Evolutionary conservation across 1,140 invertebrate genomes (phyloP).

Genomic region (Globodera rostochiensis): DNA sequence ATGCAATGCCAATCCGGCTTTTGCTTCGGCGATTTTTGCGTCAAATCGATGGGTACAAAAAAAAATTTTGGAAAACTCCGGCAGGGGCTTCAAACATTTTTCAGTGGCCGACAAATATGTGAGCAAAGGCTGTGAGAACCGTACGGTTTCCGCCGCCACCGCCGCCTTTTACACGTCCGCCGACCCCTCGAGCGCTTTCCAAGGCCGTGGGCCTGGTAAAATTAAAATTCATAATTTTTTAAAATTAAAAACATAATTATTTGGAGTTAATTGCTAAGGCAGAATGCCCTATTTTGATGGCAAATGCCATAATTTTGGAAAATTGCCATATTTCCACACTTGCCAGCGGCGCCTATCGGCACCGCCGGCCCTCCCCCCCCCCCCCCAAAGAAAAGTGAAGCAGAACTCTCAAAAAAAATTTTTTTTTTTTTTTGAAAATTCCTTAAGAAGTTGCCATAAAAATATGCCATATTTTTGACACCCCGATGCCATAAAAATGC

Average conservation of each 20-base stretch:
- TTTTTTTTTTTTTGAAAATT: too few species aligned
- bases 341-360: too few species aligned
- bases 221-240: neutral
- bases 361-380: too few species aligned
- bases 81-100: neutral
- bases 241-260: neutral
- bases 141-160: slow-evolving; percentile 5
- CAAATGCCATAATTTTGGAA: too few species aligned
- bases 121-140: slow-evolving; percentile 50
- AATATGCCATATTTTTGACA: too few species aligned
- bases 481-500: too few species aligned
- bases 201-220: neutral
- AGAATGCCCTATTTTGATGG: too few species aligned
- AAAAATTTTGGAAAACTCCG: neutral
- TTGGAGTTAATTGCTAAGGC: too few species aligned
- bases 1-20: slow-evolving; percentile 40
- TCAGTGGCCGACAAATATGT: slow-evolving; percentile 49
- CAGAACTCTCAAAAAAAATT: too few species aligned
- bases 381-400: too few species aligned
- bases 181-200: neutral
- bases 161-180: neutral
- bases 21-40: slow-evolving; percentile 50
- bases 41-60: slow-evolving; percentile 43
- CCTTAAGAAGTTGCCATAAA: too few species aligned
- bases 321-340: too few species aligned